Conservation (phyloP, 2,113 vertebrate genomes). For the Indicator maculatus region DNA sequence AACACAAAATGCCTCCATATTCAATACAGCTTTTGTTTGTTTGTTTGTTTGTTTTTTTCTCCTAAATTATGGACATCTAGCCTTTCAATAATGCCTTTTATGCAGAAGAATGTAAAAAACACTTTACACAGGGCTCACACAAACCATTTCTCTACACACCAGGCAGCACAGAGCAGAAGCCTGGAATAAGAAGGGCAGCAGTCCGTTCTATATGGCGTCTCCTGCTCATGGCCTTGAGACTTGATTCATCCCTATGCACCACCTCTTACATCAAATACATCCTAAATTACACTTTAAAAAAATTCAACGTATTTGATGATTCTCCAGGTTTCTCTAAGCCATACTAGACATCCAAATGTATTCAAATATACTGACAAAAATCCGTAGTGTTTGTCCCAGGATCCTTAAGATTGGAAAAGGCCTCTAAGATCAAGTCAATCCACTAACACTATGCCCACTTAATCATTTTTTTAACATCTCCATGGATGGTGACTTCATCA, state of each 20-base stretch:
- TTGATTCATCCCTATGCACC: accelerated
- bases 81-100: background rate
- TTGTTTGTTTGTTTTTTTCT: background rate
- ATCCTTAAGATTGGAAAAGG: too few species aligned
- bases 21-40: background rate
- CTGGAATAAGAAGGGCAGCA: background rate
- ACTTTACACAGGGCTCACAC: background rate
- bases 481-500: too few species aligned
- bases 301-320: background rate
- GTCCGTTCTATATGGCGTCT: background rate
- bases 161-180: background rate
- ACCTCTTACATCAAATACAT: background rate
- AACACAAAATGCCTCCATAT: background rate
- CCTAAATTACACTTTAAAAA: background rate
- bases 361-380: background rate
- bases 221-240: background rate
- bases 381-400: background rate
- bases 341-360: background rate
- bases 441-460: too few species aligned
- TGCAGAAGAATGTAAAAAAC: background rate
- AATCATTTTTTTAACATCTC: too few species aligned
- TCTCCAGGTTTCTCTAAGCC: background rate
- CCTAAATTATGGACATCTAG: background rate
- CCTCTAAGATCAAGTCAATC: too few species aligned
- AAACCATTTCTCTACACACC: background rate